Evolutionary conservation across 1,140 invertebrate genomes (phyloP), one percentile per base, ranked within the genome.

Genomic region (Micrasema longulum): DNA sequence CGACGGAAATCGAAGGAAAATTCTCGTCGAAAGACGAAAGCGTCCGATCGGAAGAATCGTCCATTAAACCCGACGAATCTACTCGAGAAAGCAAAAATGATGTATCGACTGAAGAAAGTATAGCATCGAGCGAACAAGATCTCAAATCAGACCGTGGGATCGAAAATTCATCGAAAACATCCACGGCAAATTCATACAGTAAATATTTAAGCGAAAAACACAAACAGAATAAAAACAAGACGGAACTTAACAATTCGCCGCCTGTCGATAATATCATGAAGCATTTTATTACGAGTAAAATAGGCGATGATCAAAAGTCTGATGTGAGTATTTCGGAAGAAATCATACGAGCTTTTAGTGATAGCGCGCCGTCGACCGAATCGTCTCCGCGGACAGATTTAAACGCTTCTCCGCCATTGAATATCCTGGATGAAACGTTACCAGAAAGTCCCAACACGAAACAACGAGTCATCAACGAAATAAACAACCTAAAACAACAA

Each of bases 261-360:
- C 57, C 57, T 7, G 22, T 63, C 14, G 57, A 63, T 12, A 63
- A 63, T 63, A 45, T 63, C 14, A 63, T 63, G 57, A 63, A 63
- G 16, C 57, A 63, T 26, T 63, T 63, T 22, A 63, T 63, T 22
- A 63, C 41, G 7, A 63, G 57, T 23, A 43, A 23, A 12, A 12
- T 57, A n/a, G 31, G 26, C 1, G 22, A 43, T n/a, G 22, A n/a
- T 26, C 4, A n/a, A 0, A 43, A 41, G 11, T 76, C 71, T 11
- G 50, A 69, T 45, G 66, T 72, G 12, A 76, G 74, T 35, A 67
- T 76, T 18, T 62, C 63, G 0, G 74, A 76, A 63, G 74, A 76
- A 43, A 76, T 76, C 14, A 36, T 72, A 4, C 38, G 55, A 48
- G 65, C 43, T 18, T 57, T 38, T 22, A 64, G 60, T 9, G 38